phyloP scores from a whole-genome alignment of 2,888 invertebrate species.

The Parochlus steinenii region DNA sequence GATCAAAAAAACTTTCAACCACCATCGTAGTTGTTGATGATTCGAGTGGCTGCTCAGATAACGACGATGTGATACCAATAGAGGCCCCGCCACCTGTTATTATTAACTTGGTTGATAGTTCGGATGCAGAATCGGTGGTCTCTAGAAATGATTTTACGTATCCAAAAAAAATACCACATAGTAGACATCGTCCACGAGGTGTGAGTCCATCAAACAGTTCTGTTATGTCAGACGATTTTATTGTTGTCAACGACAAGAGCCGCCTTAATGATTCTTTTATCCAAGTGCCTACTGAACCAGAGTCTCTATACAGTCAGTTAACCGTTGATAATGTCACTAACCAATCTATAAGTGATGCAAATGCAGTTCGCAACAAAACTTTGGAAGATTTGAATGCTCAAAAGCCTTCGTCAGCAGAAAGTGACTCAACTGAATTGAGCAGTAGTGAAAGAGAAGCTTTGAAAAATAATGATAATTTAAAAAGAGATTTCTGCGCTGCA shows the following conservation, averaged over 20 bases:
- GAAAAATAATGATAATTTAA: too few species aligned
- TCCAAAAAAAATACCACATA: not conserved
- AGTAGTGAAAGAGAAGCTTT: too few species aligned
- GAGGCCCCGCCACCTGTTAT: conserved; percentile 22
- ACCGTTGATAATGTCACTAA: too few species aligned
- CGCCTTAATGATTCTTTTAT: conserved; percentile 16
- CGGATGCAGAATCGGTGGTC: conserved; percentile 15
- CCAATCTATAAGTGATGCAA: too few species aligned
- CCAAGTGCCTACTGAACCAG: not conserved
- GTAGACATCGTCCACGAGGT: conserved; percentile 2
- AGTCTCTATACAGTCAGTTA: too few species aligned
- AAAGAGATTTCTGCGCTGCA: too few species aligned
- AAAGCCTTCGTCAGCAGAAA: too few species aligned
- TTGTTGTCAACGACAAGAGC: conserved; percentile 24
- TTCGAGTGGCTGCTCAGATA: conserved; percentile 15
- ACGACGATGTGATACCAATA: conserved; percentile 25
- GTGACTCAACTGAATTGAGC: too few species aligned
- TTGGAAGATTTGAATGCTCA: too few species aligned
- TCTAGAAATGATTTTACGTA: not conserved
- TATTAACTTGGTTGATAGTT: conserved; percentile 23
- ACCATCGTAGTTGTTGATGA: conserved; percentile 2
- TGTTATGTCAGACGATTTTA: conserved; percentile 28
- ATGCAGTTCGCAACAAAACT: too few species aligned
- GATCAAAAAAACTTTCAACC: not conserved
- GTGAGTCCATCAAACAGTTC: conserved; percentile 19